Evolutionary conservation across 1,140 invertebrate species (phyloP), one percentile per base, ranked within the genome.

Genomic region (Melanaphis sacchari): DNA sequence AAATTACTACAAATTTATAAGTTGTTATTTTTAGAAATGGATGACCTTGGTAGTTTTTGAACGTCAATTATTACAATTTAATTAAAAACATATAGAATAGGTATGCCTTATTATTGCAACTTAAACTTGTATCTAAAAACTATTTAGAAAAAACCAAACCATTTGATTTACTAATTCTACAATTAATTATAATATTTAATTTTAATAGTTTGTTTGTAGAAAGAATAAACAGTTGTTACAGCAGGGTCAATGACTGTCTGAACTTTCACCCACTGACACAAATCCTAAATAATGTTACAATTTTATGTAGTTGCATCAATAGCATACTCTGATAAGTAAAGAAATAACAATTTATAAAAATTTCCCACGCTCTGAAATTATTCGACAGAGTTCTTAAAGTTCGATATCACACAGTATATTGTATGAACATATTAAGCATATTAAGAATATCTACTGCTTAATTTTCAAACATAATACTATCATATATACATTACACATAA

Each of bases 261-360:
- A 93, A 93, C 91, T 93, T 93, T 93, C 91, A 93, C 91, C 91
- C 81, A 93, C 81, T 93, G 81, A 93, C 91, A 93, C 81, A 22
- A 54, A 93, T 93, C 54, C 81, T 54, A 40, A 84, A 93, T 82
- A 81, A 43, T 49, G n/a, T 81, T 91, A 91, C 43, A 21, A 81
- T 82, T 92, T 41, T 41, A 49, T 49, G n/a, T 46, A 82, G 41
- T 40, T 49, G 90, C 76, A 52, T 46, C 41, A 1, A 52, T 49
- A 6, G n/a, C 49, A 82, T 6, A 91, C 49, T 76, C 8, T 31
- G 59, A n/a, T 76, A n/a, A n/a, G 31, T 31, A 18, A 41, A n/a
- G n/a, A 76, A 4, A 76, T n/a, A 91, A 76, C 26, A 46, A 46
- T 92, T 82, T 49, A 21, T 82, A 43, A 31, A 41, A 1, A 49